Base-by-base conservation (phyloP, 1,140 invertebrate genomes). In the Lepidostoma basale region DNA sequence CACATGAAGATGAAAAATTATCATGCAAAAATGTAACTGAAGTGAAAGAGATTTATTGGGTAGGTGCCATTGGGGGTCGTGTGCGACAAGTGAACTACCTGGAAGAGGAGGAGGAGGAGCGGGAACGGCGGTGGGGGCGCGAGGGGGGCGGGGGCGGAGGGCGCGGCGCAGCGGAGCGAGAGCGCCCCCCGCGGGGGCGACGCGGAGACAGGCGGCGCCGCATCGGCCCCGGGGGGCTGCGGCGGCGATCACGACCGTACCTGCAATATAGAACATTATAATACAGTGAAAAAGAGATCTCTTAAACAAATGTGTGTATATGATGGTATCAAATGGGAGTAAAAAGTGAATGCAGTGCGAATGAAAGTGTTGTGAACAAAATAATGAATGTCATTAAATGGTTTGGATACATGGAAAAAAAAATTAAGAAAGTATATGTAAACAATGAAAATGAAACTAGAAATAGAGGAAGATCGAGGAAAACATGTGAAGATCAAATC, bases 61-160 rank as follows among this genome's bases (percentile, higher is more conserved):
- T n/a, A n/a, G n/a, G n/a, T n/a, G n/a, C n/a, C n/a, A n/a, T n/a
- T n/a, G n/a, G n/a, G n/a, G n/a, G n/a, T n/a, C n/a, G n/a, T n/a
- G n/a, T n/a, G n/a, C n/a, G n/a, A n/a, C n/a, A n/a, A n/a, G 30
- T 33, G 5, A 9, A 73, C 85, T 88, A 92, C 84, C 89, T 87
- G 69, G 90, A 91, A 75, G 89, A 92, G 76, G 89, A 92, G 9
- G 90, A 92, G 73, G 88, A 90, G 64, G 92, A 93, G 76, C 92
- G 85, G 74, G 90, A 92, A 79, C 92, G 91, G 71, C 92, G 87
- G 69, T 92, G 56, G 10, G 56, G 20, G 33, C 56, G 56, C 8
- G 56, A 40, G 36, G 56, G 8, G 56, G 86, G 70, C 91, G 87
- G 66, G 88, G 81, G 62, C 87, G 86, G 6, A 83, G 82, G 85